Conservation (phyloP, 1,140 invertebrate species). For the Episyrphus balteatus region DNA sequence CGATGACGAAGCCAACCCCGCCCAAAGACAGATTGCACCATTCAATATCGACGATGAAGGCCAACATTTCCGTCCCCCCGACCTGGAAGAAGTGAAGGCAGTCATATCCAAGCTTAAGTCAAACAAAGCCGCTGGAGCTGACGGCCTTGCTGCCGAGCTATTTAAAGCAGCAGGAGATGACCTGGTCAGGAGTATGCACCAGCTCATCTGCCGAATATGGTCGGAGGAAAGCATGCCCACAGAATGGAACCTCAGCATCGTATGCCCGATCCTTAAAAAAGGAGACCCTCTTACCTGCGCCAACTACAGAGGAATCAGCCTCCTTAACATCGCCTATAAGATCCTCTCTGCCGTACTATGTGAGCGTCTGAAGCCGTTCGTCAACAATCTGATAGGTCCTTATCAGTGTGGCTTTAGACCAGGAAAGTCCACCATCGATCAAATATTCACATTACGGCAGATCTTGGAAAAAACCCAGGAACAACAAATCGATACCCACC, state of each 20-base stretch:
- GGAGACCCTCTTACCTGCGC: neutral
- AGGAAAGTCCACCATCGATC: conserved; percentile 8
- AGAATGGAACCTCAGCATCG: neutral
- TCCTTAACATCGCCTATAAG: neutral
- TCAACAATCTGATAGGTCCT: conserved; percentile 9
- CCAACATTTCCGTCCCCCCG: neutral
- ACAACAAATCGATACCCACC: conserved; percentile 5
- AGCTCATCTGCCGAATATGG: conserved; percentile 2
- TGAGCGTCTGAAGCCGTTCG: conserved; percentile 1
- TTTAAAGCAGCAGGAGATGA: conserved; percentile 12
- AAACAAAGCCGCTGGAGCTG: conserved; percentile 21
- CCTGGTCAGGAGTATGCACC: conserved; percentile 2
- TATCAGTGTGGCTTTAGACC: conserved; percentile 12
- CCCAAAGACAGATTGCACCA: too few species aligned
- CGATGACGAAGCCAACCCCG: too few species aligned
- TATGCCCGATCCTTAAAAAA: neutral
- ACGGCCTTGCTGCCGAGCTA: conserved; percentile 21
- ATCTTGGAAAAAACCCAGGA: conserved; percentile 7
- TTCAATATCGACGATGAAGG: too few species aligned
- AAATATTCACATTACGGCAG: conserved; percentile 9
- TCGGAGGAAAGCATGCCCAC: neutral
- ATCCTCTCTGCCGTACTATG: neutral
- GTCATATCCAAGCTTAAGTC: conserved; percentile 19
- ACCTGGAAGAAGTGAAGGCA: conserved; percentile 11
- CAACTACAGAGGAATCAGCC: conserved; percentile 2